Percentiles rank a stretch among this genome's conserved stretches.
Conservation (phyloP, 2,113 vertebrate species). For the Platysternon megacephalum region DNA sequence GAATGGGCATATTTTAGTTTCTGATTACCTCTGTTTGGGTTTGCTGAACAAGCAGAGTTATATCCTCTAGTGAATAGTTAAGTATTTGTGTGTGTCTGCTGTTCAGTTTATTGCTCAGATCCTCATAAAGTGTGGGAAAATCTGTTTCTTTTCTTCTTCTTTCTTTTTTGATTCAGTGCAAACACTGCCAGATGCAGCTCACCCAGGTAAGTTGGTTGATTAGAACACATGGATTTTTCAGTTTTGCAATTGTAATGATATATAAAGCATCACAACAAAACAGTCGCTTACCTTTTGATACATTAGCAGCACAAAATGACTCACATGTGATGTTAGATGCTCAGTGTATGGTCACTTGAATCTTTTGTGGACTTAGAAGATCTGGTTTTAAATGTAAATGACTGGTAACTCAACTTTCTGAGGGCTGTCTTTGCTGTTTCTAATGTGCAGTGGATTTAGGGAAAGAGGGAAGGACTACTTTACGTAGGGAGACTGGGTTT, state of each 20-base stretch:
- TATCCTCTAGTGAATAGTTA: neutral
- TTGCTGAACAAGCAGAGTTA: neutral
- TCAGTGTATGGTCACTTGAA: accelerated
- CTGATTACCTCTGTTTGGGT: neutral
- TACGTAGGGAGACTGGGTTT: neutral
- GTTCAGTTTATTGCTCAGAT: neutral
- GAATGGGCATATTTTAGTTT: neutral
- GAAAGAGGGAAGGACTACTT: neutral
- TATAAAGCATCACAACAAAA: neutral
- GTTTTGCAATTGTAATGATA: neutral
- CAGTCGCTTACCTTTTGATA: neutral
- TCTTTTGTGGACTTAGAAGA: neutral
- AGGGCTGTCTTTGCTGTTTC: neutral
- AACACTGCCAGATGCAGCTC: neutral
- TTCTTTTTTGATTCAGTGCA: neutral
- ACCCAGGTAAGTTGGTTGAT: neutral
- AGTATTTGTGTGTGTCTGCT: neutral
- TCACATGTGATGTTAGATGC: neutral
- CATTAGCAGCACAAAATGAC: neutral
- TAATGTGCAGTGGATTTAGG: neutral
- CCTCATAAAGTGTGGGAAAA: neutral
- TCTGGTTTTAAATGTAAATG: neutral
- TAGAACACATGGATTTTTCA: neutral
- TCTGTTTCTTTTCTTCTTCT: neutral
- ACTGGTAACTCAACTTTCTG: neutral